Evolutionary conservation across 2,888 invertebrate species (phyloP).

Genomic region (Epinotia nisella): DNA sequence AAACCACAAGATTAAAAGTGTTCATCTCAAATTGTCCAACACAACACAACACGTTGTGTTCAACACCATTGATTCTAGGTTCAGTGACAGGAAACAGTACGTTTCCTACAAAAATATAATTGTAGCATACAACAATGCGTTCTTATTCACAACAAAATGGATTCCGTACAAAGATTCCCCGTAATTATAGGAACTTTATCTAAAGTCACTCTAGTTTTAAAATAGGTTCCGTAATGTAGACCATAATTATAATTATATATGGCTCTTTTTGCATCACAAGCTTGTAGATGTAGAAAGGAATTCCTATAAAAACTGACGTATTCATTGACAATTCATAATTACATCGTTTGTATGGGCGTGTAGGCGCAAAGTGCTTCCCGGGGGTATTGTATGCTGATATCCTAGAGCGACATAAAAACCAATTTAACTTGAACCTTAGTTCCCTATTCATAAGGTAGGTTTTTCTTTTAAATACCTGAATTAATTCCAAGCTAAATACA

Average conservation of each 20-base stretch:
- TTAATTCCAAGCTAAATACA: background rate
- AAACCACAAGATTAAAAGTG: too few species aligned
- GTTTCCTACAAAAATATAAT: slow-evolving; percentile 10
- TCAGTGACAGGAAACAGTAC: background rate
- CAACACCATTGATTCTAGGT: background rate
- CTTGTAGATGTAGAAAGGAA: slow-evolving; percentile 30
- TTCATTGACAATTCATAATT: slow-evolving; percentile 48
- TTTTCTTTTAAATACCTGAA: background rate
- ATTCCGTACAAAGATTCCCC: slow-evolving; percentile 2
- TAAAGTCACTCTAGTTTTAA: background rate
- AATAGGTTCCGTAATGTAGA: background rate
- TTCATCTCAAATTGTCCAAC: too few species aligned
- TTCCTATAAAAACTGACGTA: slow-evolving; percentile 37
- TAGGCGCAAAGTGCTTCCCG: slow-evolving; percentile 46
- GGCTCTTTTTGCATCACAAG: background rate
- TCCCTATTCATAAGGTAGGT: background rate
- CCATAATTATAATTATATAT: background rate
- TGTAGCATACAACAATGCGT: slow-evolving; percentile 3
- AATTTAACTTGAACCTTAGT: background rate
- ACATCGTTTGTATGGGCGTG: slow-evolving; percentile 47
- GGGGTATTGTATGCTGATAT: slow-evolving; percentile 51
- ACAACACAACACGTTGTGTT: too few species aligned
- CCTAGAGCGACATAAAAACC: background rate
- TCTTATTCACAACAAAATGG: background rate
- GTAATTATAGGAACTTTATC: slow-evolving; percentile 19